These are phyloP conservation scores for Metalampra italica DNA, from an alignment of 2,888 invertebrate genomes.

Conservation along the genomic window DNA sequence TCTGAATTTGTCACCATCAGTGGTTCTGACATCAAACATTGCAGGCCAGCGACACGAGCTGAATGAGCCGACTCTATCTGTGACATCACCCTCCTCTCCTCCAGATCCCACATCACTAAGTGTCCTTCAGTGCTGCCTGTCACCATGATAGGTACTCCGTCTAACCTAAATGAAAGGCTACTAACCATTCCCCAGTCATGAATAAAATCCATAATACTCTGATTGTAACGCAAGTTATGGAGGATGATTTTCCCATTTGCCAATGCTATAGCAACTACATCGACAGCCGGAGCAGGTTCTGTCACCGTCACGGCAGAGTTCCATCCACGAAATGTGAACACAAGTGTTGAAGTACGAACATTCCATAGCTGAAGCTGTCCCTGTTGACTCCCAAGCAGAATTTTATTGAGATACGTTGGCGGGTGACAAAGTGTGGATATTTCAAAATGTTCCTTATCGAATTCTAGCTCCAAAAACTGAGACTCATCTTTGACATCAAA, in stretches of 20 bases:
- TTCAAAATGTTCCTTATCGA: constrained; percentile 83
- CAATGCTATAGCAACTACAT: constrained; percentile 94
- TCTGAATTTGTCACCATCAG: constrained; percentile 93
- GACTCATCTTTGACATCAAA: constrained; percentile 91
- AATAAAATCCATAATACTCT: constrained; percentile 88
- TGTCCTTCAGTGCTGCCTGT: constrained; percentile 90
- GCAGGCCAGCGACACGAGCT: constrained; percentile 85
- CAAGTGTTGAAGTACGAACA: constrained; percentile 84
- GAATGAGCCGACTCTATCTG: constrained; percentile 90
- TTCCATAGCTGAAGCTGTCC: constrained; percentile 95
- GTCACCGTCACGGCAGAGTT: constrained; percentile 83
- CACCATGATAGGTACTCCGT: constrained; percentile 91
- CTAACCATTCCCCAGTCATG: constrained; percentile 96
- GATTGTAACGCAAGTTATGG: constrained; percentile 92
- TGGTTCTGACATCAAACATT: constrained; percentile 93
- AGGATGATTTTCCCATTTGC: constrained; percentile 89
- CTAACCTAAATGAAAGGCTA: constrained; percentile 90
- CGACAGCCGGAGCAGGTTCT: constrained; percentile 94
- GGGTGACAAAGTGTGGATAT: constrained; percentile 94
- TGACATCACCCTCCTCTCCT: constrained; percentile 86
- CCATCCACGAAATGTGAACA: constrained; percentile 90
- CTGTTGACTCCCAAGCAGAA: constrained; percentile 91
- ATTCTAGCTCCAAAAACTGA: constrained; percentile 82
- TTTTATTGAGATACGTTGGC: constrained; percentile 95
- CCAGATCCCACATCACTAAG: constrained; percentile 96